Evolutionary conservation across 2,888 invertebrate genomes (phyloP), one percentile per base, ranked within the genome.

Genomic region (Platerodrilus igneus): DNA sequence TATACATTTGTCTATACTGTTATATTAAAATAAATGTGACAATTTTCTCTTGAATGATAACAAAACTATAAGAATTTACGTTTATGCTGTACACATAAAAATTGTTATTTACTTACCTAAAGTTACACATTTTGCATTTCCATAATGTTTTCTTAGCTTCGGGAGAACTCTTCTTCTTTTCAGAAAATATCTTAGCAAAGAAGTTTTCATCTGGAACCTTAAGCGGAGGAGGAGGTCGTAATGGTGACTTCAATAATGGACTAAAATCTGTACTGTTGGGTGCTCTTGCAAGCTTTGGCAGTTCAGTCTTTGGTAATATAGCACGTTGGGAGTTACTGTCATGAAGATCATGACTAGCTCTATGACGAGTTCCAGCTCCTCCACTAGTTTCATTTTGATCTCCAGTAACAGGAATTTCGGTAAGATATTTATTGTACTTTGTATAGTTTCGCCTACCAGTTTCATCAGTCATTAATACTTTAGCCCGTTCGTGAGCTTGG

Each of bases 51-150:
- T n/a, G n/a, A 9, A 25, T 2, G 8, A 10, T 25, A 25, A 11
- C 13, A 25, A 7, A 11, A 31, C 10, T 20, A 14, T 14, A 10
- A 21, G 3, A 27, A 14, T 31, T 31, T 18, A 14, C 3, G 2
- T 14, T 14, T 7, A 22, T 1, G 7, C 15, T n/a, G 7, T 6
- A 34, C 9, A 26, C 13, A 19, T 18, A 30, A 25, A 10, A n/a
- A 16, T 7, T 18, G 4, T n/a, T n/a, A n/a, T 23, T 1, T 8
- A 70, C 75, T 75, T 67, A 87, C 87, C 81, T 83, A 68, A 86
- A 92, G 63, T 83, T 81, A 68, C 93, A 94, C 61, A 86, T 86
- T 68, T 89, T 89, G 68, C 93, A 94, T 64, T 89, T 87, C 84
- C 90, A 90, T 54, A 84, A 69, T 8, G 85, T 86, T 58, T 81